These are phyloP conservation scores for Rhinogobio ventralis DNA, from an alignment of 2,797 vertebrate species.

Conservation along the genomic window DNA sequence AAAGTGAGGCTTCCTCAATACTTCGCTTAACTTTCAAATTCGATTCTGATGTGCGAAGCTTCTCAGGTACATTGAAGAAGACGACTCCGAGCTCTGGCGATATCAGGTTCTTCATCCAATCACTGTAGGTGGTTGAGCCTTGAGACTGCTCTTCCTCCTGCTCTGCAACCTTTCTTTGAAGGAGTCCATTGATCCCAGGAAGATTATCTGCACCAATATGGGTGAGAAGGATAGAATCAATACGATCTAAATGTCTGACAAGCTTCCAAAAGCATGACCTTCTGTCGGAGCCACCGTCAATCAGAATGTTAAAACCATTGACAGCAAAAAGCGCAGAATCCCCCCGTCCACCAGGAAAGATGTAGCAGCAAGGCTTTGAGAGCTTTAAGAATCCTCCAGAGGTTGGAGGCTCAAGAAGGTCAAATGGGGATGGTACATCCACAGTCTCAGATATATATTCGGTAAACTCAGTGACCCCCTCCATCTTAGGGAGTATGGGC, in stretches of 20 bases:
- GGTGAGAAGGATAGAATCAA: conserved; percentile 94
- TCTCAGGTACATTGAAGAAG: conserved; percentile 97
- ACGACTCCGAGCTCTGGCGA: conserved; percentile 97
- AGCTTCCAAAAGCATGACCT: conserved; percentile 99
- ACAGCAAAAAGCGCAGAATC: conserved; percentile 98
- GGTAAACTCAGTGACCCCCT: conserved; percentile 95
- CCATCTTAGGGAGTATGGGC: conserved; percentile 89
- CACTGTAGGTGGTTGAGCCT: conserved; percentile 89
- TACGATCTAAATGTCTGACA: conserved; percentile 95
- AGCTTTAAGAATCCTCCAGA: conserved; percentile 98
- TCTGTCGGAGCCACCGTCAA: conserved; percentile 95
- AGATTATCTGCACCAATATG: conserved; percentile 98
- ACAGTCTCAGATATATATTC: conserved; percentile 98
- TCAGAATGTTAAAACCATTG: conserved; percentile 97
- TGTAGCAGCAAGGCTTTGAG: conserved; percentile 98
- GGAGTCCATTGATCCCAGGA: conserved; percentile 96
- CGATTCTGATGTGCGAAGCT: conserved; percentile 91
- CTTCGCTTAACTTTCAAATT: conserved; percentile 95
- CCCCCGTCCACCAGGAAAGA: conserved; percentile 95
- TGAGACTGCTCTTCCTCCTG: conserved; percentile 95
- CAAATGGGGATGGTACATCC: conserved; percentile 95
- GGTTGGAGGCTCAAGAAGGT: conserved; percentile 95
- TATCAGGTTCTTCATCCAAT: conserved; percentile 98
- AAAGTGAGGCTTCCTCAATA: conserved; percentile 95
- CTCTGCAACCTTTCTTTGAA: conserved; percentile 96